Evolutionary conservation across 2,113 vertebrate species (phyloP), one percentile per base, ranked within the genome.

Genomic region (Lutjanus erythropterus): DNA sequence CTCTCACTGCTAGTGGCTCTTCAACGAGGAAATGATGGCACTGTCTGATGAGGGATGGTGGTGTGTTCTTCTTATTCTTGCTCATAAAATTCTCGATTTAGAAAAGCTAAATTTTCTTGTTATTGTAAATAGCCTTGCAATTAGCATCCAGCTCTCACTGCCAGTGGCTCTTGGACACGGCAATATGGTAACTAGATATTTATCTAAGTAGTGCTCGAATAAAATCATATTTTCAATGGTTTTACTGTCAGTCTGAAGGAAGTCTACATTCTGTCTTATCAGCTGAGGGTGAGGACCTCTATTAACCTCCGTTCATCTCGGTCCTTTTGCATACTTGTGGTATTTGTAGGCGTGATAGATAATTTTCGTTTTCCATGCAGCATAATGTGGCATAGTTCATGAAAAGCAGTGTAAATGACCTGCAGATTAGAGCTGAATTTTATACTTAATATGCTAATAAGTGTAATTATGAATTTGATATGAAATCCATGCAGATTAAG

Each of bases 381-480:
- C 62, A 39, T 39, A 64, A 56, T 75, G 79, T 81, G 58, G 44
- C 72, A 61, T 11, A 86, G 75, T 86, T 88, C 78, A 83, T 78
- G 50, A 77, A 77, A 90, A 86, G 74, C 46, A 47, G 27, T 58
- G 41, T 53, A 71, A 91, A 88, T 81, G 83, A 47, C 58, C 72
- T 68, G 29, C 75, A 78, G 81, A 91, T 87, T 83, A 86, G 49
- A 55, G 62, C 25, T 71, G 59, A 72, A 71, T 85, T 85, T 80
- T 76, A 35, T 77, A 83, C 91, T 90, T 77, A 80, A 88, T 89
- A 91, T 93, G 90, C 76, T 86, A 90, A 92, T 87, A 68, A 71
- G 41, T 44, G 12, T 72, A 84, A 87, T 89, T 80, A 74, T 41
- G 42, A 81, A 72, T 80, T 79, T 71, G 66, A 84, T 83, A 74